Evolutionary conservation across 2,113 vertebrate species (phyloP).

Genomic region (Eublepharis macularius): DNA sequence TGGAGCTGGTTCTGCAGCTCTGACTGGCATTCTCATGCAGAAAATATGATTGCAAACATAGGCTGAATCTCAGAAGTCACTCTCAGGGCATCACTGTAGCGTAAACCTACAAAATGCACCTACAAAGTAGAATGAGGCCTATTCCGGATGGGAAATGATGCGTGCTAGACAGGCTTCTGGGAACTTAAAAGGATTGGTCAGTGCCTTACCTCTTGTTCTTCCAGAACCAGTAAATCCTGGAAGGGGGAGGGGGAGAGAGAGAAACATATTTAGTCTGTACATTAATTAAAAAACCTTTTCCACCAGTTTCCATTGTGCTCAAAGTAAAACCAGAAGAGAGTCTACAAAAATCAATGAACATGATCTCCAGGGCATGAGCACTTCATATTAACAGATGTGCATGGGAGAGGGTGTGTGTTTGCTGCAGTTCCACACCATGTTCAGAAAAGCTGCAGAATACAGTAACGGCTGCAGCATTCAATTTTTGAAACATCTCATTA

Average conservation of each 20-base stretch:
- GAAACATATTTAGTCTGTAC: constrained; percentile 32
- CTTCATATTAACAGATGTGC: no score
- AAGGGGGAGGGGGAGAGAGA: background rate
- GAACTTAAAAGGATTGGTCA: background rate
- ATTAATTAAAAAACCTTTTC: background rate
- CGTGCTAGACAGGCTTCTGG: background rate
- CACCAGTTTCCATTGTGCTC: no score
- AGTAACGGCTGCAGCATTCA: no score
- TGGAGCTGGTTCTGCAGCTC: background rate
- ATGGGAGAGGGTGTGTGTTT: no score
- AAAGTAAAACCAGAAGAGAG: no score
- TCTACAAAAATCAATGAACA: no score
- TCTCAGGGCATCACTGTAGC: background rate
- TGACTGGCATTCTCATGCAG: background rate
- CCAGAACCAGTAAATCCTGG: constrained; percentile 96
- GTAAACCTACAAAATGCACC: background rate
- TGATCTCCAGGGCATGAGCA: no score
- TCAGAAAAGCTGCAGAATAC: no score
- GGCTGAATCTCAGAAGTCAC: background rate
- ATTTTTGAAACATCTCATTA: no score
- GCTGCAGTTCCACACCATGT: no score
- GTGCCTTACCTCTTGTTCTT: constrained; percentile 93
- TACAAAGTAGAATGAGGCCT: background rate
- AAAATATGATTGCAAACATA: background rate
- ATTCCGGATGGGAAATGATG: background rate